phyloP scores from a whole-genome alignment of 2,113 vertebrate genomes.

The Scopus umbretta region DNA sequence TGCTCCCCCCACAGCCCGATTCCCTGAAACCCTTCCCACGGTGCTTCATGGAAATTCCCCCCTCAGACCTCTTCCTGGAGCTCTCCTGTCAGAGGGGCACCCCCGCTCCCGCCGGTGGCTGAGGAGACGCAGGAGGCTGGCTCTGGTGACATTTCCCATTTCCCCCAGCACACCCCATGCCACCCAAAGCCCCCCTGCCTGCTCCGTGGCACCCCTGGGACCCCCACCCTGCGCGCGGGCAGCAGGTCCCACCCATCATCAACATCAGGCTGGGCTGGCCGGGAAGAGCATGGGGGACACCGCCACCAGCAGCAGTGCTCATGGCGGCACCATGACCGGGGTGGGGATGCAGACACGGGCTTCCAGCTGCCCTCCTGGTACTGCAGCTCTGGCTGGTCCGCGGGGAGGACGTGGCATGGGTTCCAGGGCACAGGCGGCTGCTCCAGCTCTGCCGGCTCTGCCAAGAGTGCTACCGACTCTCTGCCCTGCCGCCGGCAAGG shows the following conservation, averaged over 20 bases:
- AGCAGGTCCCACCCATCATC: not conserved
- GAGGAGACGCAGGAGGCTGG: not conserved
- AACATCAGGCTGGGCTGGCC: not conserved
- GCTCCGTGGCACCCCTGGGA: accelerated
- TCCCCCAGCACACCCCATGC: accelerated
- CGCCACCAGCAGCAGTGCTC: not conserved
- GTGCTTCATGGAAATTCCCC: not conserved
- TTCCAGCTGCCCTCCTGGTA: not conserved
- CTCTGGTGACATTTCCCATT: not conserved
- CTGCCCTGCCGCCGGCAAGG: not conserved
- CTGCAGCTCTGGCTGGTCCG: not conserved
- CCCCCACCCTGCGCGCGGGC: not conserved
- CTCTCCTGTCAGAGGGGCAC: not conserved
- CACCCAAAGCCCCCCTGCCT: not conserved
- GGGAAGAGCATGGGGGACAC: not conserved
- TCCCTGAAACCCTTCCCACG: not conserved
- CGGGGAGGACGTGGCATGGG: not conserved
- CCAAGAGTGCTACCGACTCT: not conserved
- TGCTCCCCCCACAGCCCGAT: not conserved
- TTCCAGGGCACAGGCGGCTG: not conserved
- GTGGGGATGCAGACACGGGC: not conserved
- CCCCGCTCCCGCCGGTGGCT: not conserved
- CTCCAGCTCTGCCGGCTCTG: not conserved
- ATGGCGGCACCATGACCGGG: accelerated
- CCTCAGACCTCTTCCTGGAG: accelerated